Conservation (phyloP, 2,113 vertebrate species). For the Gambusia holbrooki region DNA sequence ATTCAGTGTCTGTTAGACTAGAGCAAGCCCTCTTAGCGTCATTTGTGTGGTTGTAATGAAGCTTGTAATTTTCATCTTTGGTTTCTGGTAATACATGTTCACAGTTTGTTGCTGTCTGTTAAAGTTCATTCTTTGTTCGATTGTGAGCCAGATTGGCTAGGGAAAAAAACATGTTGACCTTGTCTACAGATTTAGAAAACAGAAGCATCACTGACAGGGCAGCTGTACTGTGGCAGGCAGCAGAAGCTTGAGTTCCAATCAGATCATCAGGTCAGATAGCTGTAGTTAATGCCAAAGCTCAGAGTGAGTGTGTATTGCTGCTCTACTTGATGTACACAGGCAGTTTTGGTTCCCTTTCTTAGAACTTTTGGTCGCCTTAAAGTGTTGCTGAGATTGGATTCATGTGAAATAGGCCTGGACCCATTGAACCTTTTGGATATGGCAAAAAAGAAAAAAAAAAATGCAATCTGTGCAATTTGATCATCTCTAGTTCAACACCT, state of each 20-base stretch:
- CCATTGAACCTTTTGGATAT: not conserved
- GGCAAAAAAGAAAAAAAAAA: not conserved
- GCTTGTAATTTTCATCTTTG: constrained; percentile 52
- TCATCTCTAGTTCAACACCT: too few species aligned
- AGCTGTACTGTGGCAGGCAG: constrained; percentile 68
- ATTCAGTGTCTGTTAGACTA: constrained; percentile 48
- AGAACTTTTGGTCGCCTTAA: constrained; percentile 14
- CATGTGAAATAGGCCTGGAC: constrained; percentile 10
- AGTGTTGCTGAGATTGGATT: constrained; percentile 21
- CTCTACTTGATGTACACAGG: constrained; percentile 40
- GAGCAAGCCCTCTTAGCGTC: constrained; percentile 37
- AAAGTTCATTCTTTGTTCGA: constrained; percentile 45
- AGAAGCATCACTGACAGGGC: constrained; percentile 68
- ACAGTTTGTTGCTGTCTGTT: constrained; percentile 35
- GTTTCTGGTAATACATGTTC: constrained; percentile 44
- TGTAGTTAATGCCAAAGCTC: constrained; percentile 54
- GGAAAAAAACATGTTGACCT: constrained; percentile 66
- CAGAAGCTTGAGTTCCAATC: constrained; percentile 66
- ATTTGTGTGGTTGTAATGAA: constrained; percentile 48
- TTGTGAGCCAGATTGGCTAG: constrained; percentile 63
- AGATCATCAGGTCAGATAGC: constrained; percentile 67
- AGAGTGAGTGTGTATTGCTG: constrained; percentile 51
- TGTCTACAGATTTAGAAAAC: constrained; percentile 74
- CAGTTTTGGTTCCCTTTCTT: constrained; percentile 35
- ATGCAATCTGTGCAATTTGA: too few species aligned